Evolutionary conservation across 2,888 invertebrate species (phyloP).

Genomic region (Protula sp.): DNA sequence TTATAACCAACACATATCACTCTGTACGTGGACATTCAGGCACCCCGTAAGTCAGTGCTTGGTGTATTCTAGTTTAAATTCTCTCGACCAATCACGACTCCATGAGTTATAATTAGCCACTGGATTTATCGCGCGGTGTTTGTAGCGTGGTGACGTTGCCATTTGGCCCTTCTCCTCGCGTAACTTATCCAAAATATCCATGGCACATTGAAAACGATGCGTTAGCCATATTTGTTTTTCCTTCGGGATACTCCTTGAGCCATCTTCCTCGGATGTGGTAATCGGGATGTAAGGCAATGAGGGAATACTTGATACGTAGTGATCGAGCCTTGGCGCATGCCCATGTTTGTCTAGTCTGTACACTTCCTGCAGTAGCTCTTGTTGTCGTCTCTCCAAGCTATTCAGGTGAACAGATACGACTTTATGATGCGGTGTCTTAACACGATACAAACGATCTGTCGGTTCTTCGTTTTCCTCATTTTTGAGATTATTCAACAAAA

Average conservation of each 20-base stretch:
- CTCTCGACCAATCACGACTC: constrained; percentile 76
- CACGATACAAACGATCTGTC: background rate
- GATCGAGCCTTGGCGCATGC: background rate
- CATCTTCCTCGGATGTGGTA: background rate
- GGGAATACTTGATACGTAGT: no score
- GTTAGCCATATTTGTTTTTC: constrained; percentile 34
- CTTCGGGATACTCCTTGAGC: constrained; percentile 15
- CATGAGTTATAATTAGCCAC: constrained; percentile 82
- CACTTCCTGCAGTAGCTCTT: background rate
- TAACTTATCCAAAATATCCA: constrained; percentile 43
- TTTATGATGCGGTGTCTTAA: constrained; percentile 8
- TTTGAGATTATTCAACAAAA: constrained; percentile 20
- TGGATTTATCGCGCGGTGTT: constrained; percentile 49
- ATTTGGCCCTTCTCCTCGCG: constrained; percentile 24
- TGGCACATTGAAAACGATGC: constrained; percentile 40
- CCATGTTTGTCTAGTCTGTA: background rate
- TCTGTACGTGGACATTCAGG: no score
- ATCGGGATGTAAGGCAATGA: background rate
- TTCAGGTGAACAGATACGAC: constrained; percentile 3
- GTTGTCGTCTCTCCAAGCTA: background rate
- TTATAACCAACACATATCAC: no score
- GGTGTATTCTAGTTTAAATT: constrained; percentile 29
- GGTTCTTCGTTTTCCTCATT: background rate
- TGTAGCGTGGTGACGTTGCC: constrained; percentile 20
- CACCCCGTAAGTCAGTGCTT: no score